Percentiles rank a stretch among this genome's conserved stretches.
These are phyloP conservation scores for Drosophila kokeensis DNA, from an alignment of 2,888 invertebrate genomes.

Conservation along the genomic window DNA sequence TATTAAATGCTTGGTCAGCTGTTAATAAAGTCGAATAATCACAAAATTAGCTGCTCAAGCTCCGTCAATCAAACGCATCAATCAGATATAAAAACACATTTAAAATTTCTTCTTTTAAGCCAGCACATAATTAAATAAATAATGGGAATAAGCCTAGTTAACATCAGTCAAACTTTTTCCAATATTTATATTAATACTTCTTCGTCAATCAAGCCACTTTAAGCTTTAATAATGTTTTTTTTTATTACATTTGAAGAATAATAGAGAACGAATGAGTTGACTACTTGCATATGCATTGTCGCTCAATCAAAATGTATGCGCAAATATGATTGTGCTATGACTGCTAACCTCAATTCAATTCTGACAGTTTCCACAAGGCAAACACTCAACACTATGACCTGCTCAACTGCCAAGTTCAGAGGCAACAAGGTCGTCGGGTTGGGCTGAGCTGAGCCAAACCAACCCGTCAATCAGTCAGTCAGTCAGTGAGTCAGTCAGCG, in stretches of 20 bases:
- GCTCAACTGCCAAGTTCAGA: constrained; percentile 54
- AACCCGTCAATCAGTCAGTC: constrained; percentile 39
- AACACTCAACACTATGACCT: constrained; percentile 18
- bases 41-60: background rate
- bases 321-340: constrained; percentile 34
- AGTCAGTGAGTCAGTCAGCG: constrained; percentile 18
- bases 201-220: background rate
- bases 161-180: background rate
- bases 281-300: constrained; percentile 8
- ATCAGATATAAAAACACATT: background rate
- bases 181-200: background rate
- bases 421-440: constrained; percentile 61
- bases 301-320: constrained; percentile 48
- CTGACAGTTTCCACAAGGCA: constrained; percentile 24
- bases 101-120: background rate
- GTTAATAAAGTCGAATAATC: background rate
- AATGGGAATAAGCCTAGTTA: no score
- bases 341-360: constrained; percentile 56
- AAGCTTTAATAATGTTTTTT: no score
- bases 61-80: background rate
- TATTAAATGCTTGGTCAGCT: background rate
- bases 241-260: background rate
- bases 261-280: background rate
- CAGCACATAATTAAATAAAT: no score
- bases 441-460: constrained; percentile 39